Evolutionary conservation across 2,113 vertebrate species (phyloP).

Genomic region (Sceloporus tristichus): DNA sequence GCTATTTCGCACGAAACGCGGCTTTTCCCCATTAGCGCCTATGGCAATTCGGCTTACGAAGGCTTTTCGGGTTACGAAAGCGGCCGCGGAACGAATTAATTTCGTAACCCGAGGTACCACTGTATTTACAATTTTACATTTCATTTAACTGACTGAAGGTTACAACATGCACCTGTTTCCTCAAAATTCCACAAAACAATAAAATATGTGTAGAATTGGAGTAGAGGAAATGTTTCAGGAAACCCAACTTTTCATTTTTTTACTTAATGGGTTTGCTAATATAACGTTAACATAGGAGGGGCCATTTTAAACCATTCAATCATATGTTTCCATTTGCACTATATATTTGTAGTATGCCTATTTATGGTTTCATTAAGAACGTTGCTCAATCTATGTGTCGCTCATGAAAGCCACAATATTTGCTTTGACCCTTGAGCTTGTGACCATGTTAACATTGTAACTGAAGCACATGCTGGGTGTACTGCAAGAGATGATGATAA

Average conservation of each 20-base stretch:
- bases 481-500: neutral
- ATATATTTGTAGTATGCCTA: neutral
- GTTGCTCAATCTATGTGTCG: neutral
- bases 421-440: neutral
- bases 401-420: neutral
- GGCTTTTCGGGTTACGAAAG: too few species aligned
- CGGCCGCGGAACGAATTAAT: too few species aligned
- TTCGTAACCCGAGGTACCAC: too few species aligned
- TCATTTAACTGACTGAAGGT: neutral
- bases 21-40: too few species aligned
- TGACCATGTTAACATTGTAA: neutral
- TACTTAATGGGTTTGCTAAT: constrained; percentile 18
- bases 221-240: neutral
- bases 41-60: too few species aligned
- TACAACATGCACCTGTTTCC: neutral
- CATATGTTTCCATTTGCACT: neutral
- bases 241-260: neutral
- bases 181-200: constrained; percentile 17
- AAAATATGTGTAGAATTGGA: constrained; percentile 10
- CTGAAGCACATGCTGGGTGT: too few species aligned
- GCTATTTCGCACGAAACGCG: too few species aligned
- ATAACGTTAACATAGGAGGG: neutral
- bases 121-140: neutral
- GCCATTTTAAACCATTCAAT: neutral
- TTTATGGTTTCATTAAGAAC: neutral